A percentile compares a stretch with the other conserved stretches of the same genome.
Evolutionary conservation across 2,888 invertebrate genomes (phyloP).

Genomic region (Agonum fuliginosum): DNA sequence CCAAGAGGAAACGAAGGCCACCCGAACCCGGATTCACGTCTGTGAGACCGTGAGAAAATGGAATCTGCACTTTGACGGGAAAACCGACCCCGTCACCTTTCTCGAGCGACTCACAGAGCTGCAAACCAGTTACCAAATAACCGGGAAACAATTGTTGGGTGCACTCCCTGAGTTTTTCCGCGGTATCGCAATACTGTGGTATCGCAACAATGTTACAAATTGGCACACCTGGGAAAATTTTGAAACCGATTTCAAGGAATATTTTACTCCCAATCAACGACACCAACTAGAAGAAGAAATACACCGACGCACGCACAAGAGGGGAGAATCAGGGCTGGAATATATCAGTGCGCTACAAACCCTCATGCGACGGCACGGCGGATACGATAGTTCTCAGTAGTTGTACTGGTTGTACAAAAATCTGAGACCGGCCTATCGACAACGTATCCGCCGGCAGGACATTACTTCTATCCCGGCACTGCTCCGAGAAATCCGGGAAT

Average conservation of each 20-base stretch:
- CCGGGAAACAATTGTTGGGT: background rate
- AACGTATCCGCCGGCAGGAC: background rate
- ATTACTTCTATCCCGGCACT: background rate
- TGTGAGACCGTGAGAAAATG: no score
- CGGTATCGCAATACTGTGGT: background rate
- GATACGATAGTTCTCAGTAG: background rate
- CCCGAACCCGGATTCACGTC: no score
- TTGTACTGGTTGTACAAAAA: slow-evolving; percentile 12
- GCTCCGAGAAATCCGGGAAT: background rate
- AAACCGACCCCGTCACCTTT: no score
- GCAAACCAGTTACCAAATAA: no score
- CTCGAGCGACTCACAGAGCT: no score
- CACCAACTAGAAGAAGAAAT: background rate
- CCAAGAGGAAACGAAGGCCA: no score
- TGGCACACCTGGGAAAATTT: slow-evolving; percentile 1
- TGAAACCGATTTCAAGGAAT: background rate
- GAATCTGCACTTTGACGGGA: no score
- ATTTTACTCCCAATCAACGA: background rate
- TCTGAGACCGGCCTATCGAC: background rate
- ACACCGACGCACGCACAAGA: no score
- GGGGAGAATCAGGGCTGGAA: no score
- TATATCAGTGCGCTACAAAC: background rate
- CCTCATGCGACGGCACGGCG: slow-evolving; percentile 18
- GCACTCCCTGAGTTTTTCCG: slow-evolving; percentile 9
- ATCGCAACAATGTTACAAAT: no score